Base-by-base conservation (phyloP, 1,140 invertebrate species). In the Apis cerana region DNA sequence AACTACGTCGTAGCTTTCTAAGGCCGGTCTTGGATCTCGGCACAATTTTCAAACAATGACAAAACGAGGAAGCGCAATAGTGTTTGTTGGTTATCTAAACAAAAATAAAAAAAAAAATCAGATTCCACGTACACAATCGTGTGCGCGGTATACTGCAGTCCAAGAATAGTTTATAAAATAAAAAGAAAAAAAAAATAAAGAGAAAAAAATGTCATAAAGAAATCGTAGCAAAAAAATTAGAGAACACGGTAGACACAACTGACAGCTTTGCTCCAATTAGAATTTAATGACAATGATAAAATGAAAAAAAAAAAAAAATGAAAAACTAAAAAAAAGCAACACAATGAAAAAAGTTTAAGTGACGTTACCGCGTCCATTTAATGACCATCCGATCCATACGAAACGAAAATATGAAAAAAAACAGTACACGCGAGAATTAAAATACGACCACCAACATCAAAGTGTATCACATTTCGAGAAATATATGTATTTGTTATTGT, bases 401-500 rank as follows among this genome's bases (percentile, higher is more conserved):
- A 85, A 84, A 88, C 74, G 85, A 86, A 90, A 81, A 80, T 74
- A 83, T 67, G 69, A 75, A 80, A 81, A 75, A 84, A 82, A 77
- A 86, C 15, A 80, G 89, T 89, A 92, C 80, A 89, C 83, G 85
- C 88, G 88, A 92, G 89, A 90, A 89, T 91, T 88, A 84, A 91
- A 86, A 86, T 79, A 91, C 80, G 90, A 92, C 86, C 87, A 92
- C 89, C 89, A 92, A 91, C 85, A 91, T 90, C 89, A 90, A 92
- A 92, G 90, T 94, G 92, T 94, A 94, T 92, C 92, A 94, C 92
- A 93, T 94, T 94, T 94, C 92, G 93, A 94, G 91, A 94, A 94
- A 94, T 94, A 94, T 94, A 94, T 94, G 93, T 94, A 94, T 94
- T 94, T 94, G 93, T 94, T 94, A 94, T 94, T 94, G 93, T 94